These are phyloP conservation scores for Abrostola tripartita DNA, from an alignment of 2,888 invertebrate species.

Conservation along the genomic window DNA sequence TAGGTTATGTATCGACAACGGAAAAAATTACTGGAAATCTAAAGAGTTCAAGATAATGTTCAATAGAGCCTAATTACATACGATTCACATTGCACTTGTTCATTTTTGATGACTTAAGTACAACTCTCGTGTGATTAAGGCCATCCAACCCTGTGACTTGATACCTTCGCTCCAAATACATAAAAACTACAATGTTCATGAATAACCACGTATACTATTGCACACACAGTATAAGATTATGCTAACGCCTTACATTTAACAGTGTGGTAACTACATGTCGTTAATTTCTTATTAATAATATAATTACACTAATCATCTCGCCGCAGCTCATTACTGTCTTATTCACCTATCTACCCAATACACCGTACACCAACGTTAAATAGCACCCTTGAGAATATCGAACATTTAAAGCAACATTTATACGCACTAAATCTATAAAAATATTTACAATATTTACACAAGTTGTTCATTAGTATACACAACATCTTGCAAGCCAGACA, in stretches of 20 bases:
- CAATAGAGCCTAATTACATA: constrained; percentile 55
- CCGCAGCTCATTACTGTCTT: constrained; percentile 58
- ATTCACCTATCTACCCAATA: constrained; percentile 67
- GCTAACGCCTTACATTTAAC: constrained; percentile 74
- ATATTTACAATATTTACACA: constrained; percentile 81
- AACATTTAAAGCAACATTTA: constrained; percentile 83
- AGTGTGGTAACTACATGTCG: constrained; percentile 80
- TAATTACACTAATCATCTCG: constrained; percentile 66
- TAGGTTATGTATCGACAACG: constrained; percentile 65
- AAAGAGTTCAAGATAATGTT: constrained; percentile 54
- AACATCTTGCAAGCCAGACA: constrained; percentile 55
- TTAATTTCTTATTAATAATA: constrained; percentile 68
- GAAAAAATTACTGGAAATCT: constrained; percentile 48
- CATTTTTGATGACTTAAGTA: constrained; percentile 64
- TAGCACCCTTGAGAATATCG: constrained; percentile 86
- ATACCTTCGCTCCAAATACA: constrained; percentile 62
- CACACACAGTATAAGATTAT: constrained; percentile 82
- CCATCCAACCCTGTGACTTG: constrained; percentile 76
- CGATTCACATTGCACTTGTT: constrained; percentile 63
- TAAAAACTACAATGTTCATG: constrained; percentile 61
- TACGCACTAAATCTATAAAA: constrained; percentile 67
- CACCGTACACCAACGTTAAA: constrained; percentile 84
- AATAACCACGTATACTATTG: constrained; percentile 80
- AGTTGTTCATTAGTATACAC: constrained; percentile 67
- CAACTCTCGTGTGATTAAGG: constrained; percentile 69